Evolutionary conservation across 2,888 invertebrate genomes (phyloP).

Genomic region (Amphipyra berbera): DNA sequence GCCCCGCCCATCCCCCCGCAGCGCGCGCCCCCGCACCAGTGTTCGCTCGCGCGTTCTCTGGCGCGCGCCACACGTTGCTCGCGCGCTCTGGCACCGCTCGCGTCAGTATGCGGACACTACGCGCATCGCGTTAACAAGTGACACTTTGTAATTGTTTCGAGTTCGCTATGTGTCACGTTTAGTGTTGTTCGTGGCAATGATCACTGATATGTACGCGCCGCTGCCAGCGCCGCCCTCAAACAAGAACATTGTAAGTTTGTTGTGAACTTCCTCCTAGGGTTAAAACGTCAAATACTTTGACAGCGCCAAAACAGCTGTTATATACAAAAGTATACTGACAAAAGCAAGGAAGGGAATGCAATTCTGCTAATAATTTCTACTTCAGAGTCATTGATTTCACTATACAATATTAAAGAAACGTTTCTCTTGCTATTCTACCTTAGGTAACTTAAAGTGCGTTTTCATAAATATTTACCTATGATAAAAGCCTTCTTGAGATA

Average conservation of each 20-base stretch:
- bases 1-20: constrained; percentile 72
- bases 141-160: constrained; percentile 56
- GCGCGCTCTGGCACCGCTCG: constrained; percentile 61
- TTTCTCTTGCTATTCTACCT: neutral
- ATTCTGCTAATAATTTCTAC: constrained; percentile 3
- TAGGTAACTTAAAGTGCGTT: too few relatives aligned
- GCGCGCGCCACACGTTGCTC: constrained; percentile 61
- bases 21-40: constrained; percentile 62
- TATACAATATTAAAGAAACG: neutral
- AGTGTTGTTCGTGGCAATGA: constrained; percentile 81
- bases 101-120: constrained; percentile 68
- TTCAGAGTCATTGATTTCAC: neutral
- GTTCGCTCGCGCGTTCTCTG: constrained; percentile 47
- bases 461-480: too few relatives aligned
- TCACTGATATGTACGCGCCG: constrained; percentile 88
- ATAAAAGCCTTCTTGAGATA: too few relatives aligned
- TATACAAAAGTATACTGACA: constrained; percentile 36
- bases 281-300: constrained; percentile 45
- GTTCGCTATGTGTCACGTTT: constrained; percentile 65
- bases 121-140: constrained; percentile 58
- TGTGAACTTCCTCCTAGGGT: constrained; percentile 42
- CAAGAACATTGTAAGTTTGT: constrained; percentile 84
- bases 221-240: constrained; percentile 80
- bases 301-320: constrained; percentile 54
- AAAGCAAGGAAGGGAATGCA: neutral